Evolutionary conservation across 2,888 invertebrate genomes (phyloP), one percentile per base, ranked within the genome.

Genomic region (Apamea crenata): DNA sequence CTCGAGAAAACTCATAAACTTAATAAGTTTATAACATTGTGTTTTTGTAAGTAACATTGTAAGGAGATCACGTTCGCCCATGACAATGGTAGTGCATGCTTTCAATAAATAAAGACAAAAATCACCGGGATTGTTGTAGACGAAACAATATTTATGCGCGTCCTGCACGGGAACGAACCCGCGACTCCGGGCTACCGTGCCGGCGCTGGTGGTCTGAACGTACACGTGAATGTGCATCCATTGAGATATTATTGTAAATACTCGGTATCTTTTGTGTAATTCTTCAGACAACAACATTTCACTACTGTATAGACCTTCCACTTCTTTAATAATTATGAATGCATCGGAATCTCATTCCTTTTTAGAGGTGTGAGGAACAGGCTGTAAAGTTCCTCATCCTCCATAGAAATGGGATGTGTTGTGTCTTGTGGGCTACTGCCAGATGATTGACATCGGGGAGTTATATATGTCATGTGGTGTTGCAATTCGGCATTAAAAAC

Each of bases 21-120:
- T 86, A 87, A 82, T 87, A 90, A 87, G 82, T 86, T 88, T 90
- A 89, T 87, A 87, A 90, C 89, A 85, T 87, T 78, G 25, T 74
- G 71, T 81, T 87, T 84, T 78, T 77, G 72, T 83, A 81, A 76
- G 73, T 77, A 80, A 87, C 84, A 86, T 88, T 84, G 86, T 88
- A 88, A 90, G 86, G 86, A 87, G 89, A 87, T 84, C 89, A 90
- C 88, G 87, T 89, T 84, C 80, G 73, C 70, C 77, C 91, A 85
- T 83, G 86, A 95, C 93, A 95, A 95, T 94, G 94, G 95, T 93
- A 92, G 92, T 80, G 82, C 92, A 91, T 91, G 92, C 91, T 91
- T 93, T 92, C 95, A 95, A 96, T 96, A 95, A 95, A 95, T 95
- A 95, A 92, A 91, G 90, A 94, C 93, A 93, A 93, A 94, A 95